Evolutionary conservation across 2,888 invertebrate genomes (phyloP), one percentile per base, ranked within the genome.

Genomic region (Beris chalybata): DNA sequence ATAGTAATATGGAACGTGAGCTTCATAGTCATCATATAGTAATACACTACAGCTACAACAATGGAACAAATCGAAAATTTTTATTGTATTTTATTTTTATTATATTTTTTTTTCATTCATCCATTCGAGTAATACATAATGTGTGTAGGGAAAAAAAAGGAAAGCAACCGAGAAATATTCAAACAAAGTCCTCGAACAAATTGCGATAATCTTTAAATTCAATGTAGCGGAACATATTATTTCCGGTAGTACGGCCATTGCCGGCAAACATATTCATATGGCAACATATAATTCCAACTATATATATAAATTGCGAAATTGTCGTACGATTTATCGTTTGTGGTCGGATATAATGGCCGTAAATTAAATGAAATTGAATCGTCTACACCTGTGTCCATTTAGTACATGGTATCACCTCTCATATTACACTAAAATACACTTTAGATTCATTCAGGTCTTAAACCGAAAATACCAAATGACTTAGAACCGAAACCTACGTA

Each of bases 161-260:
- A 38, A 22, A 38, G 38, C 38, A 3, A 50, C 15, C 4, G 15
- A 4, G 45, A 44, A 48, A 30, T 29, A 59, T 30, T 5, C 43
- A 31, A 30, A 47, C 58, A 43, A 6, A 48, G 43, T 12, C 22
- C 38, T 32, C 29, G 11, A 50, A 68, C 68, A 66, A 66, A 66
- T 66, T 66, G 55, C 61, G 53, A 65, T 63, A 64, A 68, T 68
- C 68, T 64, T 61, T 61, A 64, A 57, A 65, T 65, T 57, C 65
- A 68, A 68, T 68, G 68, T 68, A 64, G 66, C 58, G 66, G 66
- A 68, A 68, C 66, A 68, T 66, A 68, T 68, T 68, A 68, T 68
- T 61, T 68, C 68, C 68, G 68, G 66, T 66, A 47, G 63, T 63
- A 68, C 31, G n/a, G 43, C 61, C 63, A 56, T 63, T 64, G 64